These are phyloP conservation scores for Bilobella aurantiaca DNA, from an alignment of 1,140 invertebrate genomes.

Conservation along the genomic window DNA sequence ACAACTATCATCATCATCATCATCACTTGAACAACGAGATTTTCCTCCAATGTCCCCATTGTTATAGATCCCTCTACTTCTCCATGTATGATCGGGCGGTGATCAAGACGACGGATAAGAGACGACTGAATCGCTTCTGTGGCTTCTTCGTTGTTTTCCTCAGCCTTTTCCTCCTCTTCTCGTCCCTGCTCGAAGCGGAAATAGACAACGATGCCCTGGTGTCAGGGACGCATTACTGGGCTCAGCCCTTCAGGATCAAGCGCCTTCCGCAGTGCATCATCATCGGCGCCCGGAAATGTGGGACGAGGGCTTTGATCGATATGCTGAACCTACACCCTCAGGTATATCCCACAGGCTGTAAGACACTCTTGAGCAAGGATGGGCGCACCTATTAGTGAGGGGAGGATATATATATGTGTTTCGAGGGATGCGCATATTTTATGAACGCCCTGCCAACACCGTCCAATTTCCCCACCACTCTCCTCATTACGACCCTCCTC, in stretches of 20 bases:
- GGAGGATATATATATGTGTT: background rate
- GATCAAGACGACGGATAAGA: background rate
- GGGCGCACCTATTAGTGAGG: no score
- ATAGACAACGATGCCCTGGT: background rate
- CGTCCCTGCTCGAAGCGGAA: background rate
- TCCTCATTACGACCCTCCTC: no score
- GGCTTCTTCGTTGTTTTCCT: background rate
- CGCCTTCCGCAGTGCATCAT: slow-evolving; percentile 70
- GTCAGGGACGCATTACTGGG: background rate
- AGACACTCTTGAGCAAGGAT: no score
- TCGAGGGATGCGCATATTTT: no score
- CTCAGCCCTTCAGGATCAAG: background rate
- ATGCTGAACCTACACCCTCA: slow-evolving; percentile 74
- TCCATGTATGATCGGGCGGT: no score
- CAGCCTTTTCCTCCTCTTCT: background rate
- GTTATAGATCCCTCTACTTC: no score
- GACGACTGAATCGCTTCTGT: background rate
- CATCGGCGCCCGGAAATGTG: slow-evolving; percentile 86
- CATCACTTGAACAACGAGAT: no score
- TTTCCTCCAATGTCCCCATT: no score
- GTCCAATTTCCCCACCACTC: no score
- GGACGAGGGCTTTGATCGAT: slow-evolving; percentile 82
- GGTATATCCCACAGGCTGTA: no score
- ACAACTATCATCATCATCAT: no score
- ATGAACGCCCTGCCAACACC: no score